These are phyloP conservation scores for Amblyopsis rosae DNA, from an alignment of 2,113 vertebrate genomes.

Conservation along the genomic window DNA sequence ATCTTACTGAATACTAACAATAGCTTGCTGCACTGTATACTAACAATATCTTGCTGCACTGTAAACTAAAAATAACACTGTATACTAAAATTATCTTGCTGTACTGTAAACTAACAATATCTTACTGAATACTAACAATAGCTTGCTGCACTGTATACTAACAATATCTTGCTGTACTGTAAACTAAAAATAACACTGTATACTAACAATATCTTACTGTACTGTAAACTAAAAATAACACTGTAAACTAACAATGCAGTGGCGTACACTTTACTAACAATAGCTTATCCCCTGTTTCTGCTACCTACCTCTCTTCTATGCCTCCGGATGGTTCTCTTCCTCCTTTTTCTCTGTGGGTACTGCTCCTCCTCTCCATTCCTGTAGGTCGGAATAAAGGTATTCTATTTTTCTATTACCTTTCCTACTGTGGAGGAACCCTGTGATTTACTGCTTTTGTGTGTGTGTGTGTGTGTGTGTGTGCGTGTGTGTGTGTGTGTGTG, in stretches of 20 bases:
- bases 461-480: background rate
- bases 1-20: no score
- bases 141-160: no score
- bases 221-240: background rate
- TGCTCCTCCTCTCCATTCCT: constrained; percentile 77
- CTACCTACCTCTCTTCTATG: constrained; percentile 45
- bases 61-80: no score
- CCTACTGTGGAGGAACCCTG: constrained; percentile 8
- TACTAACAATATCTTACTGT: constrained; percentile 51
- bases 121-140: no score
- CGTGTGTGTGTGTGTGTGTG: background rate
- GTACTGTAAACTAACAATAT: no score
- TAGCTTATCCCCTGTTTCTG: constrained; percentile 55
- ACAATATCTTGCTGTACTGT: no score
- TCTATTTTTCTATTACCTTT: constrained; percentile 45
- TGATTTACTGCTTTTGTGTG: constrained; percentile 12
- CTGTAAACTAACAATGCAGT: constrained; percentile 45
- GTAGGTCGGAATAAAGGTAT: constrained; percentile 98
- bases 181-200: background rate
- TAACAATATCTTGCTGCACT: no score
- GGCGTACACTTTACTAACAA: constrained; percentile 55
- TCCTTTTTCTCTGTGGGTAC: constrained; percentile 54
- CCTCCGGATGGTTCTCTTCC: constrained; percentile 43
- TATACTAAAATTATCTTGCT: no score
- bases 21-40: no score